Base-by-base conservation (phyloP, 2,888 invertebrate genomes). In the Creontiades dilutus region DNA sequence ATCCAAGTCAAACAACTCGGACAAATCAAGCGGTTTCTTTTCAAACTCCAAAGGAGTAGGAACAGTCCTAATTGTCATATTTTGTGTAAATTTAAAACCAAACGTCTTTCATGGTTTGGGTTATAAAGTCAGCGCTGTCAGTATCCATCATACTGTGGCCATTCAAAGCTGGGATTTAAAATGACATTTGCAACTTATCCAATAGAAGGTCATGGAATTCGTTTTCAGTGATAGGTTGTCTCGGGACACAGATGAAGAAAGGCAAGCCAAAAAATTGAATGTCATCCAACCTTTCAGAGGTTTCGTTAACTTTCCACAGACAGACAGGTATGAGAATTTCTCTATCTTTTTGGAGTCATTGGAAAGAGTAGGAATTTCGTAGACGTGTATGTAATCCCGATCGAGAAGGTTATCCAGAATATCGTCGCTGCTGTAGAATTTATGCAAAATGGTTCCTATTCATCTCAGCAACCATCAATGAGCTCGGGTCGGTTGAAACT, bases 401-500 rank as follows among this genome's bases (percentile, higher is more conserved):
- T 91, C 94, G 89, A 93, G 92, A 75, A 94, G 94, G 91, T 93
- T 92, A 90, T 92, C 93, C 0, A 94, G 91, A 2, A 92, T 92
- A 86, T 94, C 94, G n/a, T 93, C 93, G 48, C 91, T 90, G 2
- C 92, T 91, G 92, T 93, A 94, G 55, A 94, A 92, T 91, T 93
- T 94, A 92, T 94, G 94, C 91, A n/a, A 94, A 93, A 90, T 94
- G 93, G 91, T 93, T 93, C 91, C 93, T 94, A 91, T 93, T 93
- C 0, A 94, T 93, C 92, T 94, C 94, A 46, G 94, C 93, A 23
- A 94, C 94, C 86, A 94, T 92, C 93, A 94, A 92, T 91, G 92
- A 92, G 75, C 93, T 93, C 28, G 93, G 91, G 76, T 92, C 92
- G 3, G 93, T 92, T 46, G 92, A 91, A 23, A 93, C 93, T 61